Base-by-base conservation (phyloP, 2,888 invertebrate species). In the Meganola albula region DNA sequence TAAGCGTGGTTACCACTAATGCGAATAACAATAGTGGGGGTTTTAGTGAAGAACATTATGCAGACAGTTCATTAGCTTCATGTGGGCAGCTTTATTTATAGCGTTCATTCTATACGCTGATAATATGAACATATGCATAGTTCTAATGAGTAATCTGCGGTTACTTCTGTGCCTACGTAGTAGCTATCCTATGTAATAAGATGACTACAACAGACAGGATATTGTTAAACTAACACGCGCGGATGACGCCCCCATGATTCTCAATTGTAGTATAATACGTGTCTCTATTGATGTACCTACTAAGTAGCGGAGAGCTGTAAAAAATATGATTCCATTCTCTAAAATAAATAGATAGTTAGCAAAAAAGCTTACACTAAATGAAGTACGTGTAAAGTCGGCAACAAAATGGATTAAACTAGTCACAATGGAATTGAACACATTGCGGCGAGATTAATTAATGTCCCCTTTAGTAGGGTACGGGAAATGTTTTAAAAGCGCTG, bases 371-470 rank as follows among this genome's bases (percentile, higher is more conserved):
- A 43, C 24, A 42, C 37, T 27, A 33, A 38, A 43, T 35, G 40
- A 40, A 39, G 41, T 12, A 40, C 34, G 33, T 38, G 31, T 29
- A 37, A 26, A 45, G 30, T 37, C 43, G 46, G 28, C 40, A 41
- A 48, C 56, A 63, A 69, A 70, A 70, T 70, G 35, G 47, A 49
- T 51, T 51, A 46, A 58, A 54, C 60, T 56, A 65, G 63, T 63
- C 63, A 67, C 60, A 72, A 63, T 64, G 51, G 63, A 69, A 74
- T 64, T 64, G 68, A 72, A 67, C 66, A 64, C 65, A 68, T 63
- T 60, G 66, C 61, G 67, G 66, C 56, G 59, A 76, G 82, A 83
- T 80, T 83, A 83, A 83, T 84, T 79, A 83, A 74, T 73, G 74
- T 71, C 65, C 75, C 67, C 66, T 60, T 68, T 62, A 58, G 58